Base-by-base conservation (phyloP, 2,113 vertebrate genomes). In the Delphinapterus leucas region DNA sequence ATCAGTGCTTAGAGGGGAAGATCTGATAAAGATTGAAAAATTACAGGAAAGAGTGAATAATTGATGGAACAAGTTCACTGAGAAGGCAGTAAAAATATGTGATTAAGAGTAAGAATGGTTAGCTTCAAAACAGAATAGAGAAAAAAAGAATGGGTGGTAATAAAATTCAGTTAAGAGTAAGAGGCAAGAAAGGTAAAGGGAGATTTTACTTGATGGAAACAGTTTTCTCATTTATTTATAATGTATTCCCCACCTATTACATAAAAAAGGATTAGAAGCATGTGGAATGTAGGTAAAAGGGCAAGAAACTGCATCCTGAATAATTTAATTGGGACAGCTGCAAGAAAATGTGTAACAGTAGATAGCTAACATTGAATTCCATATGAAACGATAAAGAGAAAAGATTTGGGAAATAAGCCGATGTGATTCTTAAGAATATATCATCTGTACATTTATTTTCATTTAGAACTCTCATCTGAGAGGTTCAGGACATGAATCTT, bases 321-420 rank as follows among this genome's bases (percentile, higher is more conserved):
- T 84, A 87, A 96, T 55, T 79, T 96, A 79, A 87, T 65, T 93
- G 49, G 28, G 94, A 79, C 14, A 97, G 60, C 84, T 97, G 41
- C 47, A 49, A 25, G 44, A 67, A 38, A 80, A 84, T 36, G 61
- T 76, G 85, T 47, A 92, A 63, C 36, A 93, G 65, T 26, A 82
- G 55, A 33, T 38, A 87, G 49, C 13, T 90, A 80, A 92, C 25
- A 41, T 0, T 63, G 65, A 87, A 63, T 88, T 93, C 77, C 38
- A 83, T 70, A 90, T 70, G 76, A 70, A 74, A 94, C 81, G 23
- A 80, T 31, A 90, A 88, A 90, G 58, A 67, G 26, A 63, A 79
- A 89, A 93, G 41, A 44, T 49, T 60, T 70, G 68, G 55, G 61
- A 6, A 79, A 53, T 17, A 68, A 36, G 41, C 41, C 6, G 11